phyloP scores from a whole-genome alignment of 2,797 vertebrate genomes.

The Onychomys arenicola region DNA sequence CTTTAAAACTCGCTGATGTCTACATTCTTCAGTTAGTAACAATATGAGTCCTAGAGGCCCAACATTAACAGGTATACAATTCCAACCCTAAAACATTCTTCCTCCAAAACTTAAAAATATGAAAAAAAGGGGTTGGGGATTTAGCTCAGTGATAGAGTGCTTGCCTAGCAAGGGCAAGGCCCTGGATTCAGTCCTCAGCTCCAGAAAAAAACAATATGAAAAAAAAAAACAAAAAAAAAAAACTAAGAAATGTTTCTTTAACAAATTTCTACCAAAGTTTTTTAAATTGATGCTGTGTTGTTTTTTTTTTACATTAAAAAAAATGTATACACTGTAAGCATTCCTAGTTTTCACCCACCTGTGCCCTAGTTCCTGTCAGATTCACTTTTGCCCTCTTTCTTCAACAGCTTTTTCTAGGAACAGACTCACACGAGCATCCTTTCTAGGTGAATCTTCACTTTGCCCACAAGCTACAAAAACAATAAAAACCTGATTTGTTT shows the following conservation, averaged over 20 bases:
- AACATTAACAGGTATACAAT: neutral
- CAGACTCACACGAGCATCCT: neutral
- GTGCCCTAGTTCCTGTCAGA: neutral
- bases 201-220: conserved; percentile 26
- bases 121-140: too few relatives aligned
- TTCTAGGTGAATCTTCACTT: conserved; percentile 8
- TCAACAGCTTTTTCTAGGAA: neutral
- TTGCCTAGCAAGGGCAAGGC: too few relatives aligned
- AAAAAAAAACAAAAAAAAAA: conserved; percentile 25
- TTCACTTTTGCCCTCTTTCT: neutral
- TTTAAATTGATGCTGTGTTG: neutral
- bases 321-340: neutral
- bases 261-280: conserved; percentile 24
- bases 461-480: conserved; percentile 15
- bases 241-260: neutral
- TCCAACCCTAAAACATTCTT: conserved; percentile 19
- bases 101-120: neutral
- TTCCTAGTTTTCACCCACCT: neutral
- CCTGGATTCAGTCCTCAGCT: too few relatives aligned
- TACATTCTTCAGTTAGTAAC: conserved; percentile 53
- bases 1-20: conserved; percentile 19
- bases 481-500: neutral
- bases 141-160: too few relatives aligned
- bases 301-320: neutral
- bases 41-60: neutral